Percentiles rank a stretch among this genome's conserved stretches.
Evolutionary conservation across 2,888 invertebrate genomes (phyloP).

Genomic region (Thyatira batis): DNA sequence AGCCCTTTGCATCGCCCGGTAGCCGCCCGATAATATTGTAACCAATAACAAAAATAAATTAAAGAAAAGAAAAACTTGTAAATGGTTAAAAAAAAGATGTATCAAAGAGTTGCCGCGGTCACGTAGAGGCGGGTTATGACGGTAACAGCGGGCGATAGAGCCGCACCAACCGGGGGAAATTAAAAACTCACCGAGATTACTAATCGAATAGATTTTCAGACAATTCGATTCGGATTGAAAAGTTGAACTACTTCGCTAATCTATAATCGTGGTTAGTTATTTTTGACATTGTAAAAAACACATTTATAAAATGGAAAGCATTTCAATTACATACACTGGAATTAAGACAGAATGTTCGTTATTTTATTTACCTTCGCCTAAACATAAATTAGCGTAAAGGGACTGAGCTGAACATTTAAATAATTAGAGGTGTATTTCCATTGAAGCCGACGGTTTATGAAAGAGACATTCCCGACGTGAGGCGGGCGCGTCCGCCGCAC

Average conservation of each 20-base stretch:
- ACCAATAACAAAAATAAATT: conserved; percentile 76
- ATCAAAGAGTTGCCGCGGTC: conserved; percentile 77
- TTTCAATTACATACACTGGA: too few species aligned
- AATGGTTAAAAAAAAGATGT: conserved; percentile 58
- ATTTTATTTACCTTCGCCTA: not conserved
- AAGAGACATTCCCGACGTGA: conserved; percentile 11
- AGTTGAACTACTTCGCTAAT: conserved; percentile 53
- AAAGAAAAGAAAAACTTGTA: conserved; percentile 59
- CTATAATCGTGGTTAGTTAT: conserved; percentile 16
- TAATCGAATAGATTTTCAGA: conserved; percentile 46
- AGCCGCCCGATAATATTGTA: conserved; percentile 79
- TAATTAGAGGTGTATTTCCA: conserved; percentile 1
- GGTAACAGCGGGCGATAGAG: conserved; percentile 66
- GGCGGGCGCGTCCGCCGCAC: not conserved
- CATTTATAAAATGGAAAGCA: too few species aligned
- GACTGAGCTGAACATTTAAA: not conserved
- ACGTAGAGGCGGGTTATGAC: conserved; percentile 77
- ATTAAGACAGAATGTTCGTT: not conserved
- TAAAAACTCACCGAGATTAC: conserved; percentile 63
- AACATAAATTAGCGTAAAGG: not conserved
- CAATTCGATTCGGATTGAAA: conserved; percentile 38
- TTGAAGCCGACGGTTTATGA: conserved; percentile 12
- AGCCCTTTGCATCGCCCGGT: conserved; percentile 75
- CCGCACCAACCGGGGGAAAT: conserved; percentile 43
- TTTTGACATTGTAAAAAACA: not conserved